Percentiles rank a stretch among this genome's conserved stretches.
phyloP scores from a whole-genome alignment of 2,797 vertebrate species.

The Hyperoplus immaculatus region DNA sequence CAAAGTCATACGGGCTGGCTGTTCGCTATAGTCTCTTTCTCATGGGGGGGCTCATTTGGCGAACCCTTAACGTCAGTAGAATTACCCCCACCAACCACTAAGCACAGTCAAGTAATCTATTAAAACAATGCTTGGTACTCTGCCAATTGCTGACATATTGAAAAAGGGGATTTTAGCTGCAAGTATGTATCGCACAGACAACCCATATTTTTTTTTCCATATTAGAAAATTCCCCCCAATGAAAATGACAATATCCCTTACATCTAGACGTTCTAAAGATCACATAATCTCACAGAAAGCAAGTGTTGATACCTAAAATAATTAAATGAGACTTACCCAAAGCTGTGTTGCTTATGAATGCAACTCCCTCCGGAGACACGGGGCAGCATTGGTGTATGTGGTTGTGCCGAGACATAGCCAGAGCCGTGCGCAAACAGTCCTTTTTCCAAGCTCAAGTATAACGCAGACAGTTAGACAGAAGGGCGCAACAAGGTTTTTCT shows the following conservation, averaged over 20 bases:
- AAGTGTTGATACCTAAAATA: not conserved
- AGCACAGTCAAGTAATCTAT: conserved; percentile 5
- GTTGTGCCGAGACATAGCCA: conserved; percentile 62
- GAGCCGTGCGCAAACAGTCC: conserved; percentile 62
- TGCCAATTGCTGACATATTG: conserved; percentile 55
- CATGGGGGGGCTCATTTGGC: not conserved
- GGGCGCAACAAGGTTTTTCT: conserved; percentile 73
- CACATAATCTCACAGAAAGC: too few species aligned
- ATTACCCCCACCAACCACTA: too few species aligned
- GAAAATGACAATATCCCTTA: not conserved
- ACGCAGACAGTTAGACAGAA: conserved; percentile 28
- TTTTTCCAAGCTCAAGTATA: conserved; percentile 32
- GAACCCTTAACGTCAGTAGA: too few species aligned
- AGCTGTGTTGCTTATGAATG: conserved; percentile 58
- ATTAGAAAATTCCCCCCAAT: not conserved
- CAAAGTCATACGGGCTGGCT: conserved; percentile 53
- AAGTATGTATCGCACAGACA: conserved; percentile 9
- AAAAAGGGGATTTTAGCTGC: conserved; percentile 29
- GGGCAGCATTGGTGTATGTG: conserved; percentile 52
- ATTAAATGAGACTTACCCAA: conserved; percentile 67
- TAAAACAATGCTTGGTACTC: conserved; percentile 39
- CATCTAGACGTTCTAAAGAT: not conserved
- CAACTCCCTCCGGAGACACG: conserved; percentile 70
- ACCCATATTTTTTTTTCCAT: not conserved
- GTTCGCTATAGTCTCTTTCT: conserved; percentile 44